These are phyloP conservation scores for Cardinalis cardinalis DNA, from an alignment of 2,113 vertebrate species.

Conservation along the genomic window DNA sequence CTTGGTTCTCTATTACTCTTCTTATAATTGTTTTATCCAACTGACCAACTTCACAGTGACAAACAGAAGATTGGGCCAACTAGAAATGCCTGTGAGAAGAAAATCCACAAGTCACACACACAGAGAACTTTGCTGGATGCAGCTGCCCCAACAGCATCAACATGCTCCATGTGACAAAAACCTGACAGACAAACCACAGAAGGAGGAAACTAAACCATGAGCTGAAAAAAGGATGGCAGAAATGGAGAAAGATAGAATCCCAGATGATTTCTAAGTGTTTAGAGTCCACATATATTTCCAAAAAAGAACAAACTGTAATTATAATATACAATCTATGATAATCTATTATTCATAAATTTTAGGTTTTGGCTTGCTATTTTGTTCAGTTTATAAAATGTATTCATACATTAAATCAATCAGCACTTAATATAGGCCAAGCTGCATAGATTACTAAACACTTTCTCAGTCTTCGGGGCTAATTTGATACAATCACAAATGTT, in stretches of 20 bases:
- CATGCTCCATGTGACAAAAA: not conserved
- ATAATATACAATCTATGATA: not conserved
- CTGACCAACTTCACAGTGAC: not conserved
- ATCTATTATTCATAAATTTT: not conserved
- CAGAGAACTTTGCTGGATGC: not conserved
- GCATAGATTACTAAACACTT: not conserved
- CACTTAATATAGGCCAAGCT: not conserved
- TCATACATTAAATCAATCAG: not conserved
- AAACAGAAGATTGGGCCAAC: not conserved
- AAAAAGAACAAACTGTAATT: not conserved
- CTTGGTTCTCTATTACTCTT: not conserved
- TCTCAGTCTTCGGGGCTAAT: not conserved
- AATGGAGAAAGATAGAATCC: not conserved
- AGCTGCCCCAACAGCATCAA: not conserved
- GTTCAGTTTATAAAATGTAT: not conserved
- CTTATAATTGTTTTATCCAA: not conserved
- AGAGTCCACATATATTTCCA: not conserved
- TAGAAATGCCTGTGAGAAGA: not conserved
- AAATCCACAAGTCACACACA: not conserved
- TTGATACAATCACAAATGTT: not conserved
- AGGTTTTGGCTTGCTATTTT: not conserved
- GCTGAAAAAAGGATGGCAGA: not conserved
- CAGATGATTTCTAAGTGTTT: not conserved
- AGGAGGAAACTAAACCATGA: not conserved
- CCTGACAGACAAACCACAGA: not conserved